phyloP scores from a whole-genome alignment of 2,888 invertebrate genomes.

The Ichneumoninae sp. region DNA sequence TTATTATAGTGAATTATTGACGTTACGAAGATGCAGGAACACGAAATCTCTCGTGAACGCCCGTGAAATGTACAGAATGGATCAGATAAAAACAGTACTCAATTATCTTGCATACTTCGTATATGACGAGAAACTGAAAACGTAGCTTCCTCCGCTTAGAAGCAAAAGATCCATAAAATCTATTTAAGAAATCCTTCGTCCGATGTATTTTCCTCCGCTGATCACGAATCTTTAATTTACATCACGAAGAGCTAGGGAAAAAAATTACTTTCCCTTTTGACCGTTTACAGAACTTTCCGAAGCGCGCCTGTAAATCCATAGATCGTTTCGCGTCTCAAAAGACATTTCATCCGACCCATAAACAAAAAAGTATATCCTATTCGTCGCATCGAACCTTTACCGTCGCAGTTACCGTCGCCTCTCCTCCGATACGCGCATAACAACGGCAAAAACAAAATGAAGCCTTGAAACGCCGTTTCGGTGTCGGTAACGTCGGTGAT shows the following conservation, averaged over 20 bases:
- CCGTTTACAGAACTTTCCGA: neutral
- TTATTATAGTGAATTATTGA: neutral
- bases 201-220: neutral
- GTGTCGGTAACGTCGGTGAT: conserved; percentile 58
- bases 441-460: conserved; percentile 23
- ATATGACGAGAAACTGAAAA: too few species aligned
- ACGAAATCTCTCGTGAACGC: neutral
- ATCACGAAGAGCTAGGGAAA: neutral
- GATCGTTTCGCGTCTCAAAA: neutral
- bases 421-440: neutral
- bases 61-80: neutral
- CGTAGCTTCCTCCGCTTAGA: too few species aligned
- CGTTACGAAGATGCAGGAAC: conserved; percentile 29
- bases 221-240: neutral
- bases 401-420: conserved; percentile 42
- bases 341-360: neutral
- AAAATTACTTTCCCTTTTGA: neutral
- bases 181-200: too few species aligned
- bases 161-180: too few species aligned
- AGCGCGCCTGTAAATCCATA: neutral
- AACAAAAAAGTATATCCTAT: neutral
- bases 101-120: too few species aligned
- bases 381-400: neutral
- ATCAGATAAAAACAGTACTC: too few species aligned
- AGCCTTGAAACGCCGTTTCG: conserved; percentile 34